Evolutionary conservation across 64 coral and sea anemone species (phyloP), one percentile per base, ranked within the genome.

Genomic region (Trachythela sp.): DNA sequence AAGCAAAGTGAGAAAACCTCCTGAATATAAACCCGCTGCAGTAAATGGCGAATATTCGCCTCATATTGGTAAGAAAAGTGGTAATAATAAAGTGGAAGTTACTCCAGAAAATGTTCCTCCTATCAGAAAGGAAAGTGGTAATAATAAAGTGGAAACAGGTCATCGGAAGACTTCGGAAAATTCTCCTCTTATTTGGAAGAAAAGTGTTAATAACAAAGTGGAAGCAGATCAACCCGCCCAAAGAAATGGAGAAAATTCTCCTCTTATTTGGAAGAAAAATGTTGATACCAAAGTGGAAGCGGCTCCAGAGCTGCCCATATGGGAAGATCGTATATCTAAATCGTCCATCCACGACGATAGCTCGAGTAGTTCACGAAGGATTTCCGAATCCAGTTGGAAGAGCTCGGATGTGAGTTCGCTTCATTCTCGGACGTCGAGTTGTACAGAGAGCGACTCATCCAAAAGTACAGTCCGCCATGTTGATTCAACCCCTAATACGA

Each of bases 381-480:
- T 39, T 9, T 80, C 75, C 33, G 75, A 80, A 35, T 20, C 33
- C 75, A 80, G 75, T 80, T 29, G 75, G 31, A 80, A 80, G 75
- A 80, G 30, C 17, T 80, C 75, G 75, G 75, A 80, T 9, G 33
- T 18, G 18, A 14, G 37, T 80, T 80, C 75, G 37, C 30, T 36
- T 8, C 33, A 80, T 37, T 80, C 75, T 37, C 75, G 75, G 75
- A 37, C 75, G 30, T 80, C 75, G 9, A 80, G 30, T 80, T 1
- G 3, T 1, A 80, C 27, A 14, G 20, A 22, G 5, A 68, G 59
- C 18, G 59, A 68, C 3, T n/a, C 59, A 8, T 80, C 27, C 20
- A 36, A 80, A 8, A 39, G 7, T 0, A 39, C 0, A 37, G 75
- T 80, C 1, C 75, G 75, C 17, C 75, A 80, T 80, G 4, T 80